Conservation (phyloP, 2,888 invertebrate species). For the Scaptomyza polygonia region DNA sequence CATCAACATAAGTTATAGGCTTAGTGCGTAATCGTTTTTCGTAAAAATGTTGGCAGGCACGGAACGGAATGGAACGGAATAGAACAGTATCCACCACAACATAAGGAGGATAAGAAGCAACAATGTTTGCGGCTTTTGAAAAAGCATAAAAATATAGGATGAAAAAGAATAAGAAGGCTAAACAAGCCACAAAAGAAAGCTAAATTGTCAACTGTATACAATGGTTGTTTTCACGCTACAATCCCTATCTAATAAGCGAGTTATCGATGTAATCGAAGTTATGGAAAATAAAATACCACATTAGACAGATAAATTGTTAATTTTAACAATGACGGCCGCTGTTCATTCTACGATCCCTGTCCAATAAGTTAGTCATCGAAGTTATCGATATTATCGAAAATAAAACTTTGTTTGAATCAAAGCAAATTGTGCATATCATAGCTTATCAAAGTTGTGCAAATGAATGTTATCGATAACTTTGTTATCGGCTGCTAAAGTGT, state of each 20-base stretch:
- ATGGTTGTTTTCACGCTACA: constrained; percentile 11
- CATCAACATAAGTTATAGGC: constrained; percentile 81
- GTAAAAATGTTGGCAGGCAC: constrained; percentile 60
- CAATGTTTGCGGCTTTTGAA: constrained; percentile 27
- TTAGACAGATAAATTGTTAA: too few relatives aligned
- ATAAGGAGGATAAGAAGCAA: neutral
- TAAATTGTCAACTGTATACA: neutral
- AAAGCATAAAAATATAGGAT: neutral
- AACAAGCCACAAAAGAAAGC: neutral
- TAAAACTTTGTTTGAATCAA: too few relatives aligned
- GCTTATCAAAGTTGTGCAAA: too few relatives aligned
- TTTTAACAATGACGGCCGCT: too few relatives aligned
- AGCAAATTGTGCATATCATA: too few relatives aligned
- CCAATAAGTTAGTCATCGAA: neutral
- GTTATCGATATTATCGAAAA: neutral
- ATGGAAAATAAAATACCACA: neutral
- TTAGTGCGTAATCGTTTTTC: constrained; percentile 80
- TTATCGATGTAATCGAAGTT: neutral
- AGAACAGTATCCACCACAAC: constrained; percentile 1
- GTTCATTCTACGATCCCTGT: constrained; percentile 1
- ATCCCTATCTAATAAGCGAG: neutral
- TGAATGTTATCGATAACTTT: too few relatives aligned
- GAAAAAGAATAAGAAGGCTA: neutral
- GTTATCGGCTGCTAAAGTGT: too few relatives aligned
- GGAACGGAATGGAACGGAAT: neutral